A percentile compares a stretch with the other conserved stretches of the same genome.
phyloP scores from a whole-genome alignment of 2,113 vertebrate species.

The Lepus americanus region DNA sequence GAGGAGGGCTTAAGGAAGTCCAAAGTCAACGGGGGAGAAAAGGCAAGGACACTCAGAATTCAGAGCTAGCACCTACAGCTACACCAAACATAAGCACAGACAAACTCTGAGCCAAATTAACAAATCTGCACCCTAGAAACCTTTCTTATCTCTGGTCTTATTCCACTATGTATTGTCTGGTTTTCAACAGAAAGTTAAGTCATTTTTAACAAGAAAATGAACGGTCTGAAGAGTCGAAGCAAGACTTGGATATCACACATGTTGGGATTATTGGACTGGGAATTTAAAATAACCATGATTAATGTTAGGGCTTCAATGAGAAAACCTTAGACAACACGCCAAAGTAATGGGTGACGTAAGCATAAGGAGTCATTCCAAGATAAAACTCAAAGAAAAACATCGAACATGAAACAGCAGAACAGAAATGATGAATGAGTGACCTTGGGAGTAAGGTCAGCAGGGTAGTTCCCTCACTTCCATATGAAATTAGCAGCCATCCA shows the following conservation, averaged over 20 bases:
- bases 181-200: constrained; percentile 42
- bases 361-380: background rate
- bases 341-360: background rate
- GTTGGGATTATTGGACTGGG: background rate
- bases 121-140: background rate
- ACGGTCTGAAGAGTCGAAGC: background rate
- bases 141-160: background rate
- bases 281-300: constrained; percentile 41
- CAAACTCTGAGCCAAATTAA: background rate
- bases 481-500: background rate
- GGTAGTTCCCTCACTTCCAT: background rate
- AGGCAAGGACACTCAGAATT: background rate
- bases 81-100: constrained; percentile 1
- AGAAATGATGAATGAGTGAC: background rate
- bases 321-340: background rate
- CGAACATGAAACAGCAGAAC: background rate
- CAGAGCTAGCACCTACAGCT: background rate
- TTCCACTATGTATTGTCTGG: background rate
- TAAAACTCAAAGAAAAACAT: background rate
- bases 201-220: background rate
- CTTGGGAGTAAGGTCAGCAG: background rate
- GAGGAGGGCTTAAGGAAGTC: background rate
- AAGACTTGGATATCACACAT: background rate
- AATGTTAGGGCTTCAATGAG: background rate
- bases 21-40: background rate